These are phyloP conservation scores for Falco novaeseelandiae DNA, from an alignment of 2,797 vertebrate genomes.

Conservation along the genomic window DNA sequence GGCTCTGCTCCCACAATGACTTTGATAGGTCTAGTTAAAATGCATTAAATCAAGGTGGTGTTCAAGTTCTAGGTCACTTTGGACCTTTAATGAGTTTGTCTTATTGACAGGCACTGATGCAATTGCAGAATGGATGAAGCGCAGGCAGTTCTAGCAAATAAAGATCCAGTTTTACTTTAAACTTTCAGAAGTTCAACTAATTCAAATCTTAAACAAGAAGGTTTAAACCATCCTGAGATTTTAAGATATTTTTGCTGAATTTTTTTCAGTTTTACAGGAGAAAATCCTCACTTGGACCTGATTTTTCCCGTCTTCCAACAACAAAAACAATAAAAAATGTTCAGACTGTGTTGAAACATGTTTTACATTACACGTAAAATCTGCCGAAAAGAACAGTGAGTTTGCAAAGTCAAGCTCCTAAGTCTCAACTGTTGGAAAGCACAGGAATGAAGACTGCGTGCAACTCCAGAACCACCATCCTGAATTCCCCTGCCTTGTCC, in stretches of 20 bases:
- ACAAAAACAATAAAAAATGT: conserved; percentile 15
- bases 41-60: not conserved
- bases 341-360: not conserved
- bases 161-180: not conserved
- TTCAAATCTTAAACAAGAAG: not conserved
- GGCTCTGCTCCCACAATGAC: not conserved
- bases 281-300: not conserved
- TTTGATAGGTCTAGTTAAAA: not conserved
- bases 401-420: not conserved
- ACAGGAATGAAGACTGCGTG: not conserved
- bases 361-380: conserved; percentile 10
- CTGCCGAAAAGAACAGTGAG: not conserved
- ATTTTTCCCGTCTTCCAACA: conserved; percentile 4
- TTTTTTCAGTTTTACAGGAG: not conserved
- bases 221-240: not conserved
- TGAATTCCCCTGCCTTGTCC: not conserved
- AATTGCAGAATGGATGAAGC: not conserved
- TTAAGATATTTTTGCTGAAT: not conserved
- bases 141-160: not conserved
- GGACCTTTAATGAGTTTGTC: not conserved
- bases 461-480: not conserved
- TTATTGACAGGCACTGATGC: not conserved
- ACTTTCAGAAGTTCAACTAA: not conserved
- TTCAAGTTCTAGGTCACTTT: not conserved
- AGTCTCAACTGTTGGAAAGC: not conserved